These are phyloP conservation scores for Zapus hudsonius DNA, from an alignment of 2,113 vertebrate genomes.

Conservation along the genomic window DNA sequence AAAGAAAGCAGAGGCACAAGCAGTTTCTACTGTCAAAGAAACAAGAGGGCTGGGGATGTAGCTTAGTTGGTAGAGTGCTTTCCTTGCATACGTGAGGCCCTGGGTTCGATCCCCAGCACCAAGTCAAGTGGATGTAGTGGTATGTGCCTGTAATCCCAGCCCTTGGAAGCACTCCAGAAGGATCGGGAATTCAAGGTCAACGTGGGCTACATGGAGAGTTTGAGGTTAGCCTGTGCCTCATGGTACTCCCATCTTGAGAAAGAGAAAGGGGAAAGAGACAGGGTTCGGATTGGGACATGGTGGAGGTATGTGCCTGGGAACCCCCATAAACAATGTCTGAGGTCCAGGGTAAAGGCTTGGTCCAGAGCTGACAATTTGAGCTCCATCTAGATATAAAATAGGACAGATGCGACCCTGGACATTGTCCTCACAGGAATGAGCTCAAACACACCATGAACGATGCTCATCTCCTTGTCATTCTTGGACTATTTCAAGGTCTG, in stretches of 20 bases:
- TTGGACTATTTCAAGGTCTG: background rate
- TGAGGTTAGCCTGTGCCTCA: background rate
- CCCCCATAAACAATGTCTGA: background rate
- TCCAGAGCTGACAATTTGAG: background rate
- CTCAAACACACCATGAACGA: background rate
- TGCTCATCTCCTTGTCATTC: background rate
- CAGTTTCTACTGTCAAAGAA: background rate
- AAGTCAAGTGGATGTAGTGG: background rate
- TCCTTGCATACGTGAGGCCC: background rate
- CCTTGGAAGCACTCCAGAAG: background rate
- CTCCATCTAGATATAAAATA: background rate
- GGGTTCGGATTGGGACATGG: background rate
- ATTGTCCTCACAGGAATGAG: background rate
- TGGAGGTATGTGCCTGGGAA: background rate
- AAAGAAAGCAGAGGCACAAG: background rate
- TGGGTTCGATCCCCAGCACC: background rate
- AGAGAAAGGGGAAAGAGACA: background rate
- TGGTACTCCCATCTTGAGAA: background rate
- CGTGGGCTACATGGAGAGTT: background rate
- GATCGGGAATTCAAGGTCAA: background rate
- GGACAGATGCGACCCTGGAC: background rate
- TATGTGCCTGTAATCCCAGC: too few species aligned
- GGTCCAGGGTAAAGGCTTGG: background rate
- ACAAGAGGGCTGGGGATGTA: too few species aligned
- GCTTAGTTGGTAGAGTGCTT: background rate